Conservation (phyloP, 2,888 invertebrate genomes). For the Epistrophella euchroma region DNA sequence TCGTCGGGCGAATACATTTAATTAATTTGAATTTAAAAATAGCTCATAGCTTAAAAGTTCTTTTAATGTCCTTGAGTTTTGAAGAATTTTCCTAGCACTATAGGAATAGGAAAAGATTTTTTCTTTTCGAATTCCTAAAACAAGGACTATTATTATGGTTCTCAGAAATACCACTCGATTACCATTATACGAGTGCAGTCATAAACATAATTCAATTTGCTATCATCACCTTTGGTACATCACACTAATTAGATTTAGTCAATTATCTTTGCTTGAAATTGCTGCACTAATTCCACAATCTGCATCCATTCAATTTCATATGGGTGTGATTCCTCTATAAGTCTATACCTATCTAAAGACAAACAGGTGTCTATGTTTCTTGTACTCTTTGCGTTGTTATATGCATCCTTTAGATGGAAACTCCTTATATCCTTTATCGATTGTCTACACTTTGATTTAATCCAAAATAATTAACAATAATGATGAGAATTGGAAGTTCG, state of each 20-base stretch:
- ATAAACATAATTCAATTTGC: constrained; percentile 14
- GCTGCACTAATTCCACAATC: constrained; percentile 40
- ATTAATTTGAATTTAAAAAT: no score
- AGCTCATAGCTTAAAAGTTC: no score
- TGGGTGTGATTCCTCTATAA: not conserved
- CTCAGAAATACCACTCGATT: not conserved
- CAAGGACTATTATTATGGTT: no score
- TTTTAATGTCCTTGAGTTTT: no score
- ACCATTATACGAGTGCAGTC: not conserved
- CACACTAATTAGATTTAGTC: constrained; percentile 40
- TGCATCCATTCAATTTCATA: constrained; percentile 31
- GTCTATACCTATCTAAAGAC: not conserved
- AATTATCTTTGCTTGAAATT: constrained; percentile 46
- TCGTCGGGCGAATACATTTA: no score
- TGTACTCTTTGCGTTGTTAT: not conserved
- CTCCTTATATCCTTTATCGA: constrained; percentile 48
- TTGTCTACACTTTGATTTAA: constrained; percentile 65
- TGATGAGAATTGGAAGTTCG: constrained; percentile 39
- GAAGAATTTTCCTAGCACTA: no score
- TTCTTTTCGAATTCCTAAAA: no score
- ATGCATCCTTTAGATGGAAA: constrained; percentile 3
- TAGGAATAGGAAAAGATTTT: no score
- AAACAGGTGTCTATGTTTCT: constrained; percentile 2
- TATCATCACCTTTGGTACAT: constrained; percentile 19
- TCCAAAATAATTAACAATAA: constrained; percentile 68